Conservation (phyloP, 2,888 invertebrate species). For the Digitonthophagus gazella region DNA sequence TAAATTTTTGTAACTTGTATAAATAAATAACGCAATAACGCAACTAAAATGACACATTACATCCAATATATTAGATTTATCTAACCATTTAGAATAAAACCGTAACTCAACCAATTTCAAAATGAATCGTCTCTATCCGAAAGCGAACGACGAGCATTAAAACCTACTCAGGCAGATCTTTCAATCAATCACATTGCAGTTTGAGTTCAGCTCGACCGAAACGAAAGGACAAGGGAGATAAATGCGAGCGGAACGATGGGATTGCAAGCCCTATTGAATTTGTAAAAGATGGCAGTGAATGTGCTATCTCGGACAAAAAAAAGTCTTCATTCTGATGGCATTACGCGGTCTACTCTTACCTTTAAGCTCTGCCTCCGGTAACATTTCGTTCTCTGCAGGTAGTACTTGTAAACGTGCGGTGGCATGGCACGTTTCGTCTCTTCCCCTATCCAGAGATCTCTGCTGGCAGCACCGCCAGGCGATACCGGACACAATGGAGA, state of each 20-base stretch:
- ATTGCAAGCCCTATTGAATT: neutral
- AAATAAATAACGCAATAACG: too few relatives aligned
- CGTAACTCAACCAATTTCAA: neutral
- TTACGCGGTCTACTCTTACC: slow-evolving; percentile 47
- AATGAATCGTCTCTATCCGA: neutral
- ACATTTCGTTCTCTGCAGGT: slow-evolving; percentile 54
- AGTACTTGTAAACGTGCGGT: slow-evolving; percentile 66
- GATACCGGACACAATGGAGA: slow-evolving; percentile 42
- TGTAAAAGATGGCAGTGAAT: neutral
- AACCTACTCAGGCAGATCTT: neutral
- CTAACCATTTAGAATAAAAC: neutral
- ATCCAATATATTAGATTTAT: neutral
- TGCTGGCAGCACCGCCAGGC: slow-evolving; percentile 34
- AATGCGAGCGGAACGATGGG: neutral
- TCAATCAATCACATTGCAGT: neutral
- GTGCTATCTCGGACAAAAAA: neutral
- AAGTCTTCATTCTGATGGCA: neutral
- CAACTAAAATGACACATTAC: too few relatives aligned
- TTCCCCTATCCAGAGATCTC: slow-evolving; percentile 62
- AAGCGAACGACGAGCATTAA: neutral
- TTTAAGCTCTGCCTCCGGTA: slow-evolving; percentile 49
- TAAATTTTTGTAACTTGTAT: too few relatives aligned
- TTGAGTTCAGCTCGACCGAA: neutral
- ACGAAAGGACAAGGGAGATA: neutral
- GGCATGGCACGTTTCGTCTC: slow-evolving; percentile 64